phyloP scores from a whole-genome alignment of 1,140 invertebrate genomes.

The Anadara kagoshimensis region DNA sequence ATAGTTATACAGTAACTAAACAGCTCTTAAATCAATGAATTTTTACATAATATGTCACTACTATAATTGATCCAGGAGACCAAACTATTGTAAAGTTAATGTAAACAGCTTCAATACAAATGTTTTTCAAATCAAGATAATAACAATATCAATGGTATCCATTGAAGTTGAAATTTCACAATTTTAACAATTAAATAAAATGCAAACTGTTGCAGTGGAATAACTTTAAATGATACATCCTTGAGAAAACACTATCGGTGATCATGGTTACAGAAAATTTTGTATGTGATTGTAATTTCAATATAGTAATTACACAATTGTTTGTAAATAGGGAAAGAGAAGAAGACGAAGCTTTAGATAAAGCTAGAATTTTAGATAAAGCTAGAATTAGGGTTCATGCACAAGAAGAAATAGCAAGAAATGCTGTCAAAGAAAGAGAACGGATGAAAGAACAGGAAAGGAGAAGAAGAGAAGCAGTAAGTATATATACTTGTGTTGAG shows the following conservation, averaged over 20 bases:
- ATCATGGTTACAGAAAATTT: not conserved
- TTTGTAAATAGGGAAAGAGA: constrained; percentile 79
- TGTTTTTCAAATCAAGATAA: too few species aligned
- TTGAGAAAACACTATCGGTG: not conserved
- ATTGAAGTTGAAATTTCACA: too few species aligned
- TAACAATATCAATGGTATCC: too few species aligned
- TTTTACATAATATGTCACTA: too few species aligned
- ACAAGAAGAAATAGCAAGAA: constrained; percentile 39
- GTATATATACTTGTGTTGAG: constrained; percentile 65
- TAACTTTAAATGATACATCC: not conserved
- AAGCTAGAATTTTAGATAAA: constrained; percentile 82
- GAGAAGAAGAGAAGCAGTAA: constrained; percentile 91
- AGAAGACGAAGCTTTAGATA: constrained; percentile 86
- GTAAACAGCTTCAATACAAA: too few species aligned
- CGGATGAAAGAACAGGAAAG: constrained; percentile 90
- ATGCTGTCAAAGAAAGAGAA: constrained; percentile 76
- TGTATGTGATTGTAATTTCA: not conserved
- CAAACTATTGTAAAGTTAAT: too few species aligned
- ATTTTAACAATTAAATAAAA: too few species aligned
- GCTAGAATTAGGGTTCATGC: constrained; percentile 54
- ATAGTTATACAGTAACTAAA: too few species aligned
- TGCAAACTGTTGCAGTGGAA: too few species aligned
- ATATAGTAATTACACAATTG: not conserved
- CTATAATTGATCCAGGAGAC: too few species aligned
- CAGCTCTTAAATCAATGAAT: too few species aligned